Base-by-base conservation (phyloP, 1,140 invertebrate species). In the Brachionus paranguensis region DNA sequence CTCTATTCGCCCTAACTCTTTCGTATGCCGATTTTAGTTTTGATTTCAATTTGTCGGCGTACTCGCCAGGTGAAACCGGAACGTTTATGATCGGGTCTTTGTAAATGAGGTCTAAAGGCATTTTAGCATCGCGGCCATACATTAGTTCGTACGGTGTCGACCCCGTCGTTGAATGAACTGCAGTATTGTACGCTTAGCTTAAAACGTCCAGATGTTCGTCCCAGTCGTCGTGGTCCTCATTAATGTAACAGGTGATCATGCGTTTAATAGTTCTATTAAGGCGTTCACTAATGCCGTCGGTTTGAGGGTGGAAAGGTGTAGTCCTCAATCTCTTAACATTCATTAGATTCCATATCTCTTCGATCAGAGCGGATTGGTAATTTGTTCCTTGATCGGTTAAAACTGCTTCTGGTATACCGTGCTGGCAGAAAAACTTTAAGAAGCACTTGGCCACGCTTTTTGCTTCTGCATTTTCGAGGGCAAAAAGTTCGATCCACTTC, bases 301-400 rank as follows among this genome's bases (percentile, higher is more conserved):
- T 72, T 84, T 70, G 78, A 2, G 86, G 87, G 65, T 87, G 85
- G 55, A 86, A 86, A 20, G 84, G 85, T 6, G 43, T 85, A 85
- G 8, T 85, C 86, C 17, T 84, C 27, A 7, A 45, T 47, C 86
- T 84, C 20, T 85, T 53, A 14, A 86, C 84, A 24, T 78, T 41
- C n/a, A 81, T 70, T 0, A 84, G 20, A 24, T 72, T 53, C 53
- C 86, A 86, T 11, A 86, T 47, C 74, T 86, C 85, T 4, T 78
- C 37, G 14, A 86, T 70, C 5, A 87, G 50, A 3, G 43, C 5
- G 53, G 74, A 68, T 60, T 85, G 78, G 55, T 86, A 86, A 29
- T 86, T 84, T 10, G 81, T 27, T 14, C 88, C 89, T 84, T 88
- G 87, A 81, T 90, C 88, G 0, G 88, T 84, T 37, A 88, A 86